Evolutionary conservation across 92 coral and sea anemone genomes (phyloP).

Genomic region (Desmophyllum pertusum): DNA sequence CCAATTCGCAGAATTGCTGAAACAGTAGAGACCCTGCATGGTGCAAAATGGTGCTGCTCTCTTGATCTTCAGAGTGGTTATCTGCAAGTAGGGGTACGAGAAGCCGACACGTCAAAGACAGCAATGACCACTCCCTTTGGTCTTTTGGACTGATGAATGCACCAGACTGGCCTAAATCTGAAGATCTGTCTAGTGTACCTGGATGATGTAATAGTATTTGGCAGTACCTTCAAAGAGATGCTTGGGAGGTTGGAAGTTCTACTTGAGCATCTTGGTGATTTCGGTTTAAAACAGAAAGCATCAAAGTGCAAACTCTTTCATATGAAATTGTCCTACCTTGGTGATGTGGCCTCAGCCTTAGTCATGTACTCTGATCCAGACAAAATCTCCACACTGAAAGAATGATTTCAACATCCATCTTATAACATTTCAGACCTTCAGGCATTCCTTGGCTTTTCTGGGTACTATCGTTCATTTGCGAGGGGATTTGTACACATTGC

Average conservation of each 20-base stretch:
- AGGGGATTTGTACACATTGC: conserved; percentile 36
- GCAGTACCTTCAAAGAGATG: conserved; percentile 49
- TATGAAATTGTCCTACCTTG: conserved; percentile 25
- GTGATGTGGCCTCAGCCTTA: conserved; percentile 42
- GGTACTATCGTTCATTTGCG: conserved; percentile 53
- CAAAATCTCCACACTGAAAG: conserved; percentile 30
- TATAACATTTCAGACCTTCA: conserved; percentile 22
- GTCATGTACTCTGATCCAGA: conserved; percentile 53
- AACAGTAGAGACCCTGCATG: conserved; percentile 50
- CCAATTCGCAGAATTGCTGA: conserved; percentile 53
- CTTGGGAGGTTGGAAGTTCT: conserved; percentile 47
- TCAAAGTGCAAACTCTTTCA: conserved; percentile 62
- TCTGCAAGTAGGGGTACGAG: conserved; percentile 43
- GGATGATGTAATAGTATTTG: conserved; percentile 64
- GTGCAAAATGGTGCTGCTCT: conserved; percentile 55
- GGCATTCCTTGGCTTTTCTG: conserved; percentile 47
- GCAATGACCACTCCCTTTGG: conserved; percentile 64
- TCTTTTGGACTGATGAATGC: conserved; percentile 37
- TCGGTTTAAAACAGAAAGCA: conserved; percentile 58
- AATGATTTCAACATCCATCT: conserved; percentile 43
- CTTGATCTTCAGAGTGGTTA: conserved; percentile 64
- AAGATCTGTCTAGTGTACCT: conserved; percentile 44
- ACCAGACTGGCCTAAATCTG: conserved; percentile 38
- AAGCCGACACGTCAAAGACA: conserved; percentile 47
- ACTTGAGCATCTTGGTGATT: conserved; percentile 32